Evolutionary conservation across 2,113 vertebrate genomes (phyloP).

Genomic region (Aix galericulata): DNA sequence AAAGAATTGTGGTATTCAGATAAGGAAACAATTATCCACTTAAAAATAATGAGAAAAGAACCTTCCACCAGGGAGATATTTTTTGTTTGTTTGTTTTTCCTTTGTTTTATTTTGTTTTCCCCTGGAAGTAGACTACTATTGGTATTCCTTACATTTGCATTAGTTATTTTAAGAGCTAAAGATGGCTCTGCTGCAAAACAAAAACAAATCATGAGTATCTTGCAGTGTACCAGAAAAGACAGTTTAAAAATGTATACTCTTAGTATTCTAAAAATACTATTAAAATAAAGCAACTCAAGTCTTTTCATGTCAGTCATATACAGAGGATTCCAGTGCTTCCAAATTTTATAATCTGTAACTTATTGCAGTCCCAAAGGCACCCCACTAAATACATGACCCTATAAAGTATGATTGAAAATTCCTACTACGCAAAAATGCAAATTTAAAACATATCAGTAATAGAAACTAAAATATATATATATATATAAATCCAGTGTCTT

Average conservation of each 20-base stretch:
- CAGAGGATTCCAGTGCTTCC: not conserved
- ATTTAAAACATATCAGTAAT: not conserved
- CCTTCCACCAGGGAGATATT: not conserved
- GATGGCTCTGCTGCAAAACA: not conserved
- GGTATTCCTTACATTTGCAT: not conserved
- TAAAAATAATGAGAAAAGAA: not conserved
- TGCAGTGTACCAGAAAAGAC: not conserved
- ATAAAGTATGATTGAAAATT: not conserved
- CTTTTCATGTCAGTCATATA: constrained; percentile 18
- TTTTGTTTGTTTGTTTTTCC: not conserved
- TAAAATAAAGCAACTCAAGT: constrained; percentile 11
- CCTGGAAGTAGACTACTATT: not conserved
- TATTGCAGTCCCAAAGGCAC: constrained; percentile 3
- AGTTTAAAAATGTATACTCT: not conserved
- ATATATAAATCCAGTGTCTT: not conserved
- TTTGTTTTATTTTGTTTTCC: rapidly evolving
- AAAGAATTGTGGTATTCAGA: not conserved
- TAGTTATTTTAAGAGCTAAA: not conserved
- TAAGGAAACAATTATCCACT: not conserved
- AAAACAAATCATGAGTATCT: not conserved
- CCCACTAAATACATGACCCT: not conserved
- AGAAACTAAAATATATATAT: not conserved
- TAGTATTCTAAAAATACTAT: not conserved
- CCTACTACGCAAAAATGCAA: not conserved
- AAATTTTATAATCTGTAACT: constrained; percentile 21